Conservation (phyloP, 2,888 invertebrate species). For the Graphium colonna region DNA sequence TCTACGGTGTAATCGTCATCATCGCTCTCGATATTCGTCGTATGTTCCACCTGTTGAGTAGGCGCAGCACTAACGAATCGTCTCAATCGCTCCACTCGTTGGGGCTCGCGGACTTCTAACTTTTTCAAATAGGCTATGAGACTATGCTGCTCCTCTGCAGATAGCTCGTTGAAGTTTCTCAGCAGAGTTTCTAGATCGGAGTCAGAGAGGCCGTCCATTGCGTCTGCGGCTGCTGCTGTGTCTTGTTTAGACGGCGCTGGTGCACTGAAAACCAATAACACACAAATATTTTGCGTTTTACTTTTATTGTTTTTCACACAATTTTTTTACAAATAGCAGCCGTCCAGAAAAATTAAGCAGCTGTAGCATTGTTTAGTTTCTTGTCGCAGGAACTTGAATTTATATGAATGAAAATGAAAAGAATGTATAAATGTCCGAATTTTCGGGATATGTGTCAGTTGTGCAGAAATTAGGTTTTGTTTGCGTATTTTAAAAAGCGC, state of each 20-base stretch:
- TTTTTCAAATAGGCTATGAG: constrained; percentile 90
- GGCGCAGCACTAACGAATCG: constrained; percentile 83
- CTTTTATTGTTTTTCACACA: no score
- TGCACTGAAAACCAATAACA: constrained; percentile 32
- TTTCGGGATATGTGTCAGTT: no score
- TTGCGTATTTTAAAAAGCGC: no score
- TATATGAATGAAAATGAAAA: no score
- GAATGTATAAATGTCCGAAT: no score
- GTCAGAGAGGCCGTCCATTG: constrained; percentile 89
- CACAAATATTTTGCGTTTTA: no score
- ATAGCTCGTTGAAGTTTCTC: constrained; percentile 88
- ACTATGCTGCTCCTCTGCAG: constrained; percentile 90
- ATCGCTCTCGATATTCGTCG: constrained; percentile 76
- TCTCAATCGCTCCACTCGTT: constrained; percentile 87
- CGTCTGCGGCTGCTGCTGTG: constrained; percentile 45
- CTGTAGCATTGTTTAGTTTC: no score
- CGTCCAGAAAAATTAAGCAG: no score
- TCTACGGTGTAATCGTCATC: constrained; percentile 92
- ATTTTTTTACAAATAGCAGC: no score
- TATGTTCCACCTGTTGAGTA: constrained; percentile 4
- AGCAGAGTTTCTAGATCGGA: constrained; percentile 88
- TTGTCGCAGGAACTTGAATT: no score
- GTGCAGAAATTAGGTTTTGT: no score
- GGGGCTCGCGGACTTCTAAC: constrained; percentile 87
- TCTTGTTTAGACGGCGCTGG: constrained; percentile 37